Conservation (phyloP, 1,140 invertebrate species). For the Scaptomyza graminum region DNA sequence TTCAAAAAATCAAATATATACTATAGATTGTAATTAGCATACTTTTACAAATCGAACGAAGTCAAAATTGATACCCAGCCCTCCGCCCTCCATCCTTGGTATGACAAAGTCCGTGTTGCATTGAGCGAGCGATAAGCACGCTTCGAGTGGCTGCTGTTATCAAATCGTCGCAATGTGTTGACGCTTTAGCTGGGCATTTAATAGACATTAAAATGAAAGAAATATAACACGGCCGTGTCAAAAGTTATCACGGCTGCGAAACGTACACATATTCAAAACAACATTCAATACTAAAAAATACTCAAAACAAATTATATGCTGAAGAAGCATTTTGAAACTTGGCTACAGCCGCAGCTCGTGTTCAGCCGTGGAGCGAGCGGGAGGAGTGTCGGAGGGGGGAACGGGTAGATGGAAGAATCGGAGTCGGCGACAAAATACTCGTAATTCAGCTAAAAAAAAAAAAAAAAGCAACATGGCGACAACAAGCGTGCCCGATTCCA, state of each 20-base stretch:
- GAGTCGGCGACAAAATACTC: conserved; percentile 31
- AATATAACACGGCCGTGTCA: conserved; percentile 46
- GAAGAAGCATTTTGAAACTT: conserved; percentile 27
- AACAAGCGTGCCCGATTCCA: conserved; percentile 76
- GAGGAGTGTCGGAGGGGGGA: background rate
- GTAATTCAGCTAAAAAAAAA: conserved; percentile 61
- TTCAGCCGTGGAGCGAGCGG: background rate
- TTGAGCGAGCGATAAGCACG: conserved; percentile 43
- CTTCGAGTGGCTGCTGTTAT: conserved; percentile 35
- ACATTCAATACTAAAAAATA: conserved; percentile 35
- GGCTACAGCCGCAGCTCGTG: conserved; percentile 26
- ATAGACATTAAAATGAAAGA: background rate
- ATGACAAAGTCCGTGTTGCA: conserved; percentile 46
- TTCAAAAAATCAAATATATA: background rate
- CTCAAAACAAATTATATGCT: conserved; percentile 19
- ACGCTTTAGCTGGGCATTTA: conserved; percentile 2
- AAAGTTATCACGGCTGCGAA: conserved; percentile 52
- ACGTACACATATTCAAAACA: conserved; percentile 6
- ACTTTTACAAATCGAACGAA: conserved; percentile 1
- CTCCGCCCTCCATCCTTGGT: background rate
- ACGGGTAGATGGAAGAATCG: conserved; percentile 2
- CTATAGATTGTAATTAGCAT: conserved; percentile 4
- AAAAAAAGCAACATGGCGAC: conserved; percentile 55
- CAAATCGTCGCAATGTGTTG: conserved; percentile 27
- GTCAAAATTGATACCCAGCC: conserved; percentile 1